These are phyloP conservation scores for Trichonephila inaurata DNA, from an alignment of 1,140 invertebrate species.

Conservation along the genomic window DNA sequence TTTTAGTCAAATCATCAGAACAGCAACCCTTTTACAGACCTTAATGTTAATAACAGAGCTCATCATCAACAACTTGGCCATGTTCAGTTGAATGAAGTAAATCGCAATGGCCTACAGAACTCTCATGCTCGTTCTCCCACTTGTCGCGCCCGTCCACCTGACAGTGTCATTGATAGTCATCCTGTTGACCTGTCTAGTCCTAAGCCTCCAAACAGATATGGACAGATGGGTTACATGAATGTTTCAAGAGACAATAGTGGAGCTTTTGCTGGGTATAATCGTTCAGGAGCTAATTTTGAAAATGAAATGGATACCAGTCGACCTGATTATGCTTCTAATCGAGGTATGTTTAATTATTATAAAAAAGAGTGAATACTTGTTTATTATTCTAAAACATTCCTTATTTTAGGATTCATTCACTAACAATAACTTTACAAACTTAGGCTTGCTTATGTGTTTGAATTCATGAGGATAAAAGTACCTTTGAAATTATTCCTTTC, in stretches of 20 bases:
- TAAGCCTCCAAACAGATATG: conserved; percentile 57
- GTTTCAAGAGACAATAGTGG: neutral
- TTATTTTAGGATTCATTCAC: too few relatives aligned
- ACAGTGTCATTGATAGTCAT: conserved; percentile 56
- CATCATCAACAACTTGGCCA: conserved; percentile 42
- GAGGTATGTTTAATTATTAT: conserved; percentile 41
- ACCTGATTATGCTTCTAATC: conserved; percentile 12
- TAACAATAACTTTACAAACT: too few relatives aligned
- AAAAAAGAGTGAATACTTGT: too few relatives aligned
- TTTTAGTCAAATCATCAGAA: conserved; percentile 40
- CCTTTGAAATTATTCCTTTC: too few relatives aligned
- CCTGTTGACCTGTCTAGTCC: conserved; percentile 74
- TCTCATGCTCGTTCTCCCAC: neutral
- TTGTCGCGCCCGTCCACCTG: conserved; percentile 25
- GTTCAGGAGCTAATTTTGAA: conserved; percentile 32
- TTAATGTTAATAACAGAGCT: conserved; percentile 46
- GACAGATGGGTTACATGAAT: conserved; percentile 51
- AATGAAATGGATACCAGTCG: conserved; percentile 51
- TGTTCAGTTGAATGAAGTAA: conserved; percentile 36
- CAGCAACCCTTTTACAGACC: conserved; percentile 10
- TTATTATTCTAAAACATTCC: too few relatives aligned
- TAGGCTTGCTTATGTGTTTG: too few relatives aligned
- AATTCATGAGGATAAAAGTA: too few relatives aligned
- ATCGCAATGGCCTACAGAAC: conserved; percentile 50
- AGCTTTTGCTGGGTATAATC: conserved; percentile 7